Percentiles rank a stretch among this genome's conserved stretches.
Evolutionary conservation across 2,113 vertebrate genomes (phyloP).

Genomic region (Elephas maximus): DNA sequence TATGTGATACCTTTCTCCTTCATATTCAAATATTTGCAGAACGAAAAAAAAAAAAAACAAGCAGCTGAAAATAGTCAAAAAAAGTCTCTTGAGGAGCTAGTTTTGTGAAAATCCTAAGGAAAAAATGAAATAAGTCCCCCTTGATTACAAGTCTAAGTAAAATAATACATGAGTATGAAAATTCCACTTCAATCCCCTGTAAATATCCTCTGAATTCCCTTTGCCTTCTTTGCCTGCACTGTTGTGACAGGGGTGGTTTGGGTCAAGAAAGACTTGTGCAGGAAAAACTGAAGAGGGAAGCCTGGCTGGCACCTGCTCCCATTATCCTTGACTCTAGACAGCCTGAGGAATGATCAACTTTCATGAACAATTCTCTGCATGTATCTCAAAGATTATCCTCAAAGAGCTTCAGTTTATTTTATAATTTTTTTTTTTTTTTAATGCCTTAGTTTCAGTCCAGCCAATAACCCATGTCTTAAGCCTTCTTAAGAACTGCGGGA

Average conservation of each 20-base stretch:
- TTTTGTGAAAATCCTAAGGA: background rate
- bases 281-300: constrained; percentile 26
- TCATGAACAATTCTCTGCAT: background rate
- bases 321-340: accelerated
- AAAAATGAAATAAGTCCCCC: background rate
- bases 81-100: background rate
- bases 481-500: background rate
- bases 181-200: background rate
- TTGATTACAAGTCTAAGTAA: constrained; percentile 28
- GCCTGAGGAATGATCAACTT: background rate
- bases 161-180: background rate
- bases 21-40: background rate
- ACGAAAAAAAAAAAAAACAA: background rate
- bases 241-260: background rate
- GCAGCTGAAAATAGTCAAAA: background rate
- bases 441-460: background rate
- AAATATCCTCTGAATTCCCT: background rate
- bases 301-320: background rate
- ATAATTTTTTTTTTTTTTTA: background rate
- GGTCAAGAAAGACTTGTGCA: background rate
- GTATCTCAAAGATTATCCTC: background rate
- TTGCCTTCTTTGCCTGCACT: background rate
- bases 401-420: background rate
- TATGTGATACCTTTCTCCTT: background rate
- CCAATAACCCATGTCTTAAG: background rate